These are phyloP conservation scores for Chalcis sispes DNA, from an alignment of 2,888 invertebrate species.

Conservation along the genomic window DNA sequence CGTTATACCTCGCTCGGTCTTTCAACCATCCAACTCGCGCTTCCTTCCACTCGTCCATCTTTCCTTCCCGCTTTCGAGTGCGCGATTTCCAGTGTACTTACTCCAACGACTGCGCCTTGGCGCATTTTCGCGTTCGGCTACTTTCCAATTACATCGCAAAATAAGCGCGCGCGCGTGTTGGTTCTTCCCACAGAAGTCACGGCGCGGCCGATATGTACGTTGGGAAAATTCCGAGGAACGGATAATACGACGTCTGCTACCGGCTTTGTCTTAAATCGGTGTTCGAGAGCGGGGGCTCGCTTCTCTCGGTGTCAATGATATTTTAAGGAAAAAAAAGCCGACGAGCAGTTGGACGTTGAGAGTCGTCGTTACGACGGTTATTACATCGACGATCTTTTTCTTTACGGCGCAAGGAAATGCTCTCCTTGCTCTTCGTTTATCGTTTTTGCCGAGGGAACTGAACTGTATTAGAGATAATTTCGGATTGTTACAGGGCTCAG, in stretches of 20 bases:
- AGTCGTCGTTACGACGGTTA: no score
- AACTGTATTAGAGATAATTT: slow-evolving; percentile 19
- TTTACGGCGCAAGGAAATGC: background rate
- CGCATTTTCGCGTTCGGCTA: slow-evolving; percentile 20
- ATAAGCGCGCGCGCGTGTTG: slow-evolving; percentile 36
- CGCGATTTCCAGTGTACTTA: slow-evolving; percentile 3
- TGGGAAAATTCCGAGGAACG: slow-evolving; percentile 12
- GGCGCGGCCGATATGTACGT: background rate
- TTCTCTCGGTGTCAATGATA: no score
- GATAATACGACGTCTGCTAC: background rate
- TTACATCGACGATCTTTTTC: background rate
- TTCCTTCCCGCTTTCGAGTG: slow-evolving; percentile 21
- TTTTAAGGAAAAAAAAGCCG: no score
- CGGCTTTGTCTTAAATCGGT: background rate
- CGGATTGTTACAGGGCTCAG: slow-evolving; percentile 18
- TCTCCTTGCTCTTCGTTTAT: background rate
- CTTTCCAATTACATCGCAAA: slow-evolving; percentile 53
- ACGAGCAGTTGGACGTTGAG: no score
- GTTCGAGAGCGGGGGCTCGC: background rate
- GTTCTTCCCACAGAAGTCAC: slow-evolving; percentile 48
- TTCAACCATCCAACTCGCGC: no score
- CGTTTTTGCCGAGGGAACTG: background rate
- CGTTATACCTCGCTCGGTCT: no score
- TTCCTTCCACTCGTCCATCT: slow-evolving; percentile 8
- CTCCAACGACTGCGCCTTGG: no score